A percentile compares a stretch with the other conserved stretches of the same genome.
These are phyloP conservation scores for Eurosta solidaginis DNA, from an alignment of 1,140 invertebrate species.

Conservation along the genomic window DNA sequence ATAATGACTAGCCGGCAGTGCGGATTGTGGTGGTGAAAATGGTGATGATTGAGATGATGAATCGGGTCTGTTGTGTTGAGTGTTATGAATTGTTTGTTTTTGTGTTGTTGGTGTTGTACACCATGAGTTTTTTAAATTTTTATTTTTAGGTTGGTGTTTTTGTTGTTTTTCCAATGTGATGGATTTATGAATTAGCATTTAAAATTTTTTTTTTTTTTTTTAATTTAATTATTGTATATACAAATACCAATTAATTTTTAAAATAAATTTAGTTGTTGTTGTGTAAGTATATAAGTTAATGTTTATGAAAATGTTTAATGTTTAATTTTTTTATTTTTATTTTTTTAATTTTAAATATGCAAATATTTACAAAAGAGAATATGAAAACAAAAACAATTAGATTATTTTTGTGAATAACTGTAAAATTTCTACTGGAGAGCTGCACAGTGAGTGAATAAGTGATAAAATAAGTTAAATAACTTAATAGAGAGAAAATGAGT, in stretches of 20 bases:
- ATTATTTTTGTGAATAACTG: constrained; percentile 4
- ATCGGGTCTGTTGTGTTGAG: constrained; percentile 27
- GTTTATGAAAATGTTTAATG: neutral
- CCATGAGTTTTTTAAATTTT: neutral
- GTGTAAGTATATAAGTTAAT: neutral
- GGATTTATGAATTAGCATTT: constrained; percentile 6
- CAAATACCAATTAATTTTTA: neutral
- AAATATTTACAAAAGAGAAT: constrained; percentile 35
- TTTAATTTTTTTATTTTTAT: neutral
- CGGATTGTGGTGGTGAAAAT: constrained; percentile 42
- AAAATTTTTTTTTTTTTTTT: neutral
- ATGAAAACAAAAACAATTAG: constrained; percentile 30
- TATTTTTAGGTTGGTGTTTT: neutral
- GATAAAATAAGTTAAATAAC: too few species aligned
- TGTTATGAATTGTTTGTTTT: neutral
- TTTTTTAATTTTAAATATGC: neutral
- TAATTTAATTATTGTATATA: constrained; percentile 10
- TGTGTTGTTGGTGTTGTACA: neutral
- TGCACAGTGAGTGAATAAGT: neutral
- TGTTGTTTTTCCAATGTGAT: neutral
- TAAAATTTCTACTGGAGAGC: constrained; percentile 16
- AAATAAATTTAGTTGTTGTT: neutral
- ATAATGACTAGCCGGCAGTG: constrained; percentile 52
- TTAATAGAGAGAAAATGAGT: too few species aligned
- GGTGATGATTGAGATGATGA: constrained; percentile 37